Evolutionary conservation across 2,113 vertebrate species (phyloP), one percentile per base, ranked within the genome.

Genomic region (Tragelaphus scriptus): DNA sequence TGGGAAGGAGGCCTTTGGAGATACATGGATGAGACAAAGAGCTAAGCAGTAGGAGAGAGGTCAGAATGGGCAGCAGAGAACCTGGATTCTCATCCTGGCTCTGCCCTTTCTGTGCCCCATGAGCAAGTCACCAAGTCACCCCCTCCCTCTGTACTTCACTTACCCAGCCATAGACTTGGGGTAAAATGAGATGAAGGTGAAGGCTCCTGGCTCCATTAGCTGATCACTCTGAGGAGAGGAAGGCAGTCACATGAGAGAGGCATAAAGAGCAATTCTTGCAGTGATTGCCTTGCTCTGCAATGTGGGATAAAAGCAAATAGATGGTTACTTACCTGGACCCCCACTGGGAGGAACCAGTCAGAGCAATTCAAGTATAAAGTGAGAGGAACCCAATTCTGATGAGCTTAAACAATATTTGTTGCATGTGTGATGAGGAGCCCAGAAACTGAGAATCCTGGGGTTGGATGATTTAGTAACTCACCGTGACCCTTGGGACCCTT

Each of bases 261-360:
- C 36, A 58, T 26, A 11, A 80, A 56, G 21, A 61, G 12, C 3
- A 40, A 8, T 9, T 7, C 17, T 32, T 23, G 5, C 77, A 30
- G 53, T 0, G 25, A 59, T 11, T 10, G 5, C 9, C 44, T 11
- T 0, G 9, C 32, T 14, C 23, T 71, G 6, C 1, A 4, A 75
- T 5, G 5, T 36, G 51, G 17, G 7, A 8, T 26, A 26, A 85
- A 94, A 4, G 15, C 47, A 63, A 51, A 19, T 3, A 71, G 56
- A 19, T 3, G 25, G 40, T n/a, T 56, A 25, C 25, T 90, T 65
- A 23, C 80, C 40, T 40, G 28, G 36, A 47, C 21, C 58, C 58
- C 36, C 26, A 3, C 63, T 77, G 40, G 36, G 2, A 14, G 75
- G 32, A 49, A 65, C 13, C 49, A 26, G 25, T 26, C 47, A 88